phyloP scores from a whole-genome alignment of 2,797 vertebrate genomes.

The Clamator glandarius region DNA sequence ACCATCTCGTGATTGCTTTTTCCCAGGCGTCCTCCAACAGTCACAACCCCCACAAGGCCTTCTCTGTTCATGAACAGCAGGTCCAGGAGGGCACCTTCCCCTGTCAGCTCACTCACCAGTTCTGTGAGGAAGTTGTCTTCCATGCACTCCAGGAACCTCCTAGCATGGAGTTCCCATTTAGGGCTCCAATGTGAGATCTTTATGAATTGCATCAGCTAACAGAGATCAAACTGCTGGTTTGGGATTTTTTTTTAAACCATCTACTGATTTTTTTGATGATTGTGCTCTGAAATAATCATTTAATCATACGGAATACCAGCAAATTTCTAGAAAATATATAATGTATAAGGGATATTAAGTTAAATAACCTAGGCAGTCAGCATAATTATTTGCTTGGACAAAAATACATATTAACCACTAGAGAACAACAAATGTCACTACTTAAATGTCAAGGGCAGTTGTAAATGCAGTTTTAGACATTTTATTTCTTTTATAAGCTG shows the following conservation, averaged over 20 bases:
- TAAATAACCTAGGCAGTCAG: slow-evolving; percentile 69
- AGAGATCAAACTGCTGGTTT: slow-evolving; percentile 40
- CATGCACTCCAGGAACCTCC: no score
- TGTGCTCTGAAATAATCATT: slow-evolving; percentile 67
- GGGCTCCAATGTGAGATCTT: slow-evolving; percentile 59
- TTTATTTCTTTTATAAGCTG: slow-evolving; percentile 53
- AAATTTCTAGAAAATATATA: slow-evolving; percentile 65
- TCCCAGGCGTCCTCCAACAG: no score
- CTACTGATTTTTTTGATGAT: slow-evolving; percentile 44
- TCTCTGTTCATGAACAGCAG: no score
- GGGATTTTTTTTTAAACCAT: slow-evolving; percentile 30
- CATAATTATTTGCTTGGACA: slow-evolving; percentile 54
- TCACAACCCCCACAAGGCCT: no score
- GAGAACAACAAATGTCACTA: slow-evolving; percentile 35
- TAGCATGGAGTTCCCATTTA: no score
- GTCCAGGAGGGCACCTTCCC: no score
- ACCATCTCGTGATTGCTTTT: no score
- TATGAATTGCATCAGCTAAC: slow-evolving; percentile 50
- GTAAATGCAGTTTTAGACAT: slow-evolving; percentile 45
- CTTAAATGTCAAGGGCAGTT: slow-evolving; percentile 31
- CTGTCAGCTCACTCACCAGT: no score
- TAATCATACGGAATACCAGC: slow-evolving; percentile 59
- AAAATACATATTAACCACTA: slow-evolving; percentile 13
- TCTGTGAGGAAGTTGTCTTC: no score
- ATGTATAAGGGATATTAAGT: slow-evolving; percentile 64